Conservation (phyloP, 2,113 vertebrate genomes). For the Phodopus roborovskii region DNA sequence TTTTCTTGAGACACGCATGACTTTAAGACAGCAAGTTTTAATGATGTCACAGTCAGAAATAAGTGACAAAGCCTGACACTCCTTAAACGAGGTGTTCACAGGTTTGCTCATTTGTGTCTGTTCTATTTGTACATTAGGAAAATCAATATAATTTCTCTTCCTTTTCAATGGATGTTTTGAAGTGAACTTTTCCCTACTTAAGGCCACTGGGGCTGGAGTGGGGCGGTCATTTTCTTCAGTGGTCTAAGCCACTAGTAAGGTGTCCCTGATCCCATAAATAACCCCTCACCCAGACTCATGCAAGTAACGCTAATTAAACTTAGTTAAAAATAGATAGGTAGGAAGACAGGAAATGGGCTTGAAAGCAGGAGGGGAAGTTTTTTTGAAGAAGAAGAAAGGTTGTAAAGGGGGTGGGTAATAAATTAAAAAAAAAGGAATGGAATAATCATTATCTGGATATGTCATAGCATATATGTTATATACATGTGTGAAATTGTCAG, state of each 20-base stretch:
- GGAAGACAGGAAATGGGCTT: not conserved
- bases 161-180: slow-evolving; percentile 18
- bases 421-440: not conserved
- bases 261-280: not conserved
- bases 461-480: not conserved
- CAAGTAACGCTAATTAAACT: not conserved
- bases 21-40: not conserved
- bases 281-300: not conserved
- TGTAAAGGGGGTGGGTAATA: not conserved
- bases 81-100: not conserved
- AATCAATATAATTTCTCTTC: slow-evolving; percentile 11
- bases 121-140: not conserved
- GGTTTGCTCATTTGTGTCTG: not conserved
- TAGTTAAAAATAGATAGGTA: not conserved
- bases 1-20: not conserved
- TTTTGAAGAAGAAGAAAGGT: not conserved
- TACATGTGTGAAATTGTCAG: not conserved
- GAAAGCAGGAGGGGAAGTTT: not conserved
- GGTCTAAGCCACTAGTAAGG: not conserved
- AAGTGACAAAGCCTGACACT: not conserved
- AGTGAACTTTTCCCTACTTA: not conserved
- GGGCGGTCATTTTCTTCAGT: not conserved
- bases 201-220: not conserved
- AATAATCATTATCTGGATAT: not conserved
- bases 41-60: slow-evolving; percentile 12